Conservation (phyloP, 2,797 vertebrate species). For the Dallia pectoralis region DNA sequence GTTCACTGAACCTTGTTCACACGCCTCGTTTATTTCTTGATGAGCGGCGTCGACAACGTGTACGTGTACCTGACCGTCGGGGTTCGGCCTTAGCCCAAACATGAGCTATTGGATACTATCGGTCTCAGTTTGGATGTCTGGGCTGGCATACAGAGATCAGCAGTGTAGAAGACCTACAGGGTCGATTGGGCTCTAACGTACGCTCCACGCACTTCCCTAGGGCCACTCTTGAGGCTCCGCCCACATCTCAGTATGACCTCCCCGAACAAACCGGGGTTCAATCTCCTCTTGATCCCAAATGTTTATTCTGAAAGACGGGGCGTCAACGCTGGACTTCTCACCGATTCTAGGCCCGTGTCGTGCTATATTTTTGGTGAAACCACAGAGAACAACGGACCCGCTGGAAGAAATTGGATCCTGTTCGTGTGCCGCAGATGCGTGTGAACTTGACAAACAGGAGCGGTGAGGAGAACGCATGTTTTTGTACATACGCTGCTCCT, state of each 20-base stretch:
- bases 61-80: too few relatives aligned
- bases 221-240: background rate
- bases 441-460: too few relatives aligned
- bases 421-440: background rate
- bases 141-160: too few relatives aligned
- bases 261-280: too few relatives aligned
- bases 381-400: background rate
- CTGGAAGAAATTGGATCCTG: background rate
- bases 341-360: background rate
- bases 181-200: too few relatives aligned
- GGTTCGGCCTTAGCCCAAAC: too few relatives aligned
- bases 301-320: conserved; percentile 20
- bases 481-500: background rate
- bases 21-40: background rate
- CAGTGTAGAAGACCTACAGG: too few relatives aligned
- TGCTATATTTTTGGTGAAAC: background rate
- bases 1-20: background rate
- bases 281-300: conserved; percentile 4
- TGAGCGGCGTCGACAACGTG: too few relatives aligned
- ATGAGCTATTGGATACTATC: too few relatives aligned
- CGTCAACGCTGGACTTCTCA: conserved; percentile 15
- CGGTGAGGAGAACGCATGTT: background rate
- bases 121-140: too few relatives aligned
- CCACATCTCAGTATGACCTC: conserved; percentile 12
- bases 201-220: too few relatives aligned